These are phyloP conservation scores for Taxidea taxus DNA, from an alignment of 2,113 vertebrate species.

Conservation along the genomic window DNA sequence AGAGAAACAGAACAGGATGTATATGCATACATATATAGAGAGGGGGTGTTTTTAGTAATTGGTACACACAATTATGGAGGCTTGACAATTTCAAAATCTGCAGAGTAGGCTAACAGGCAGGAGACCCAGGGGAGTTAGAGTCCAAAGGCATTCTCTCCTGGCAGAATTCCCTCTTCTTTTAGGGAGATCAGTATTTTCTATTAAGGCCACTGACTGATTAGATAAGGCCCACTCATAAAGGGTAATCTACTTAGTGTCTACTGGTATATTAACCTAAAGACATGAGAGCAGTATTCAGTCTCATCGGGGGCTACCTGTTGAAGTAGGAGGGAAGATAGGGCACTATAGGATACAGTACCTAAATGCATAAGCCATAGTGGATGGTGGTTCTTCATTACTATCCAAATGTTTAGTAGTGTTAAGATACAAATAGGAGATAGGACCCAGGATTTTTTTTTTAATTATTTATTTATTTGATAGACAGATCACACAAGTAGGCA, in stretches of 20 bases:
- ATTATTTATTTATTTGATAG: too few relatives aligned
- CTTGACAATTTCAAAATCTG: not conserved
- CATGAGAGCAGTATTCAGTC: not conserved
- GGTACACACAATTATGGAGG: not conserved
- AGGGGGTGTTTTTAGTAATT: not conserved
- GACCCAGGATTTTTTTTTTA: not conserved
- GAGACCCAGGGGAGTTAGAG: not conserved
- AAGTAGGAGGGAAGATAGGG: not conserved
- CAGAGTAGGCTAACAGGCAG: not conserved
- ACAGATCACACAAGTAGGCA: too few relatives aligned
- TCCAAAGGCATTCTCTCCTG: not conserved
- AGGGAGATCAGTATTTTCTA: not conserved
- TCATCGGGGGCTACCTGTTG: not conserved
- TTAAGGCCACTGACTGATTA: not conserved
- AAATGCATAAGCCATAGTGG: not conserved
- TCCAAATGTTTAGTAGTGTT: not conserved
- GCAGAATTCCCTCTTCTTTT: not conserved
- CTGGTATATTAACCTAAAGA: not conserved
- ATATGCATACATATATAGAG: too few relatives aligned
- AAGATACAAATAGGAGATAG: too few relatives aligned
- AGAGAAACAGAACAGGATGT: not conserved
- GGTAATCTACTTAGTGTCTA: not conserved
- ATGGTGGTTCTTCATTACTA: not conserved
- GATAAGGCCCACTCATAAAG: not conserved
- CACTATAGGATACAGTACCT: not conserved